Evolutionary conservation across 2,888 invertebrate genomes (phyloP), one percentile per base, ranked within the genome.

Genomic region (Tortricodes alternella): DNA sequence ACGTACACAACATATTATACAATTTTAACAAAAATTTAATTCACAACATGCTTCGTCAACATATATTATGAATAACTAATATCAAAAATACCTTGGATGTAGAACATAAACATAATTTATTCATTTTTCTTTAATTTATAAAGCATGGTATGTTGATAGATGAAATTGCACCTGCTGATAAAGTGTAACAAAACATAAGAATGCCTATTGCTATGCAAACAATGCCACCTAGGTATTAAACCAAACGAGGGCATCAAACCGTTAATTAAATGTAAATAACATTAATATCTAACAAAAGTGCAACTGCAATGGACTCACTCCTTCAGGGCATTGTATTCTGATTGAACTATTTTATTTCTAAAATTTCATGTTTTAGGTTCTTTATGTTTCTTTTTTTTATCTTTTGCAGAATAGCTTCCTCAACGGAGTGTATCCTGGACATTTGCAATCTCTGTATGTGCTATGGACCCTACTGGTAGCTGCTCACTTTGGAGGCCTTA

Each of bases 351-450:
- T 15, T 19, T 9, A 21, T 23, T n/a, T n/a, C n/a, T 19, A 8
- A 27, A 3, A 6, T 11, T 3, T 19, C 4, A 3, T 13, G 9
- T 19, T 16, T 13, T 27, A 16, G 13, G 13, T 19, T 27, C 5
- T 3, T 29, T 4, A 29, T 29, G 1, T 18, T 8, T 38, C 7
- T 41, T 27, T 13, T 15, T n/a, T n/a, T n/a, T 50, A 18, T 52
- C 62, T 38, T 57, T 89, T 91, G 93, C 92, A 99, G 98, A 99
- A 99, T 82, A 97, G 97, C 78, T 92, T 99, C 60, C 95, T 96
- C 78, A 98, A 97, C 92, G 98, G 99, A 37, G 96, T 98, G 11
- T 99, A 98, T 80, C 99, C 99, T 23, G 98, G 98, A 0, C 97
- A 98, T 62, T 92, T 98, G 67, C 95, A 95, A 78, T 98, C 97